These are phyloP conservation scores for Sigmodon hispidus DNA, from an alignment of 2,113 vertebrate species.

Conservation along the genomic window DNA sequence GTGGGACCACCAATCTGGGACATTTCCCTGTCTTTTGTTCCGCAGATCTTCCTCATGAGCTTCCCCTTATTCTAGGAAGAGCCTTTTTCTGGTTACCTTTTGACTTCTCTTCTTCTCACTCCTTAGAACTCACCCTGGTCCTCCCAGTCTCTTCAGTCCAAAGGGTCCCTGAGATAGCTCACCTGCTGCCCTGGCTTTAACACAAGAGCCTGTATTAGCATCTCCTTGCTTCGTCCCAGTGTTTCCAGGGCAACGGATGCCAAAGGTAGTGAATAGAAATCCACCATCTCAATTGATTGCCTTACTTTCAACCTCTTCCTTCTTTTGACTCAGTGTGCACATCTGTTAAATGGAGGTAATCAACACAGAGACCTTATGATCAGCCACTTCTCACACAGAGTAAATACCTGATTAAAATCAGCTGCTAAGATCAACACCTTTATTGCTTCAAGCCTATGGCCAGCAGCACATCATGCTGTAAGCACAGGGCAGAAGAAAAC, in stretches of 20 bases:
- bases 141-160: background rate
- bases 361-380: too few species aligned
- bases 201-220: background rate
- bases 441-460: background rate
- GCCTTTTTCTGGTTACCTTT: background rate
- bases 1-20: accelerated
- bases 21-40: background rate
- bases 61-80: background rate
- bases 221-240: background rate
- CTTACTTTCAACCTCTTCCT: background rate
- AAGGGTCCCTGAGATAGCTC: accelerated
- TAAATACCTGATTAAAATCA: background rate
- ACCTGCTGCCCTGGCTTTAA: background rate
- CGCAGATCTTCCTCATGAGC: too few species aligned
- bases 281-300: background rate
- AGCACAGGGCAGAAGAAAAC: background rate
- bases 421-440: background rate
- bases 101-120: background rate
- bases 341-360: background rate
- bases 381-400: background rate
- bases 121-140: background rate
- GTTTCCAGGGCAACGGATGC: background rate
- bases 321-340: background rate
- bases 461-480: background rate
- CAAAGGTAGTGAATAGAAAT: background rate